Evolutionary conservation across 2,797 vertebrate genomes (phyloP).

Genomic region (Avahi laniger): DNA sequence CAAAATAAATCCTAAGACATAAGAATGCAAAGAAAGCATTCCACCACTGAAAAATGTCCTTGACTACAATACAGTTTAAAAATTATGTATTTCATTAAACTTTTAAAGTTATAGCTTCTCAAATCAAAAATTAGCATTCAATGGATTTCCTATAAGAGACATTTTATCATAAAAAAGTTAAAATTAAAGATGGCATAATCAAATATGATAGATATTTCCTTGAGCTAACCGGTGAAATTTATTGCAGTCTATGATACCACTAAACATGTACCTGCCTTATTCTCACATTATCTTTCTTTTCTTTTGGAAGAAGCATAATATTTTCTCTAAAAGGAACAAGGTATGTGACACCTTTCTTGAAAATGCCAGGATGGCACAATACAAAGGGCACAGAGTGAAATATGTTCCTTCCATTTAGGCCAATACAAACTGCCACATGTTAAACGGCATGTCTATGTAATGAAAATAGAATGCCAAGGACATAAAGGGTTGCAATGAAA

Average conservation of each 20-base stretch:
- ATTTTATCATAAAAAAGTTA: neutral
- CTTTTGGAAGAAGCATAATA: neutral
- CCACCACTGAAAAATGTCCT: neutral
- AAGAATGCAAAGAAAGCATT: neutral
- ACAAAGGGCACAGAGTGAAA: conserved; percentile 40
- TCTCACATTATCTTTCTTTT: conserved; percentile 20
- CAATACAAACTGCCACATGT: neutral
- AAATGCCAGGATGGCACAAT: conserved; percentile 2
- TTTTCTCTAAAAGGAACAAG: conserved; percentile 48
- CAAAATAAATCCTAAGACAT: accelerated
- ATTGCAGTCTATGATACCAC: neutral
- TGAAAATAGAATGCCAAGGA: conserved; percentile 69
- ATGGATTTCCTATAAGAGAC: conserved; percentile 3
- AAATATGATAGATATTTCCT: neutral
- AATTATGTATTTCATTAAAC: neutral
- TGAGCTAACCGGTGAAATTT: neutral
- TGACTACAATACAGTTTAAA: neutral
- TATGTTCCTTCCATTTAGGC: neutral
- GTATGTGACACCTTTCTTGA: conserved; percentile 34
- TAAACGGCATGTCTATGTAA: neutral
- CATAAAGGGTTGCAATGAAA: conserved; percentile 55
- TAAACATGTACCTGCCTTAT: neutral
- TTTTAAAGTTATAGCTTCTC: neutral
- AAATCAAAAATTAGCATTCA: neutral
- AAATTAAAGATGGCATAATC: conserved; percentile 15